Base-by-base conservation (phyloP, 2,888 invertebrate species). In the Phengaris alcon region DNA sequence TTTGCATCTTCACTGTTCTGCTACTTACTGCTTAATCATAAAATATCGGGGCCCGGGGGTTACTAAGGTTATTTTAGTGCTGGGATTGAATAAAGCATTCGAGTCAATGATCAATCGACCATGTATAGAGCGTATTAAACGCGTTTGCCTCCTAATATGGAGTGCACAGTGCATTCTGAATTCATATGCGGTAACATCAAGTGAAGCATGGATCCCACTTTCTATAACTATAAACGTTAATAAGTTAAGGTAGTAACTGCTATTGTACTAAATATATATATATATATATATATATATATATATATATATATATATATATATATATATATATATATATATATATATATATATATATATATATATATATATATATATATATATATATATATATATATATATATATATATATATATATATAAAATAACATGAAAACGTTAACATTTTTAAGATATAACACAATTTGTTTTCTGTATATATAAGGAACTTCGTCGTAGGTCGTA, bases 201-300 rank as follows among this genome's bases (percentile, higher is more conserved):
- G 74, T 78, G 78, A 77, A 78, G 79, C 79, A 76, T 79, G 76
- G 22, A 70, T 64, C 74, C 44, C 59, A 74, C 74, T 64, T 59
- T 64, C 64, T 64, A 64, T 64, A 64, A 64, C 64, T 64, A 64
- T 64, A 64, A 64, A 64, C 35, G 35, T 64, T 64, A 64, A 64
- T 64, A 6, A 64, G 35, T 35, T 35, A 35, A 35, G 35, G 22
- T 22, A 6, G 12, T 64, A 35, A 35, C 35, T 4, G 59, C 59
- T 12, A 64, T 64, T 64, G 22, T 22, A 22, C 22, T 22, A 22
- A n/a, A n/a, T n/a, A n/a, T n/a, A n/a, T n/a, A n/a, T n/a, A n/a
- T n/a, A n/a, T n/a, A n/a, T n/a, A n/a, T n/a, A n/a, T n/a, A n/a
- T n/a, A n/a, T n/a, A n/a, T n/a, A n/a, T n/a, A n/a, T n/a, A n/a